Evolutionary conservation across 30 jellyfish, hydroid and myxozoan species (phyloP).

Genomic region (Cassiopea xamachana): DNA sequence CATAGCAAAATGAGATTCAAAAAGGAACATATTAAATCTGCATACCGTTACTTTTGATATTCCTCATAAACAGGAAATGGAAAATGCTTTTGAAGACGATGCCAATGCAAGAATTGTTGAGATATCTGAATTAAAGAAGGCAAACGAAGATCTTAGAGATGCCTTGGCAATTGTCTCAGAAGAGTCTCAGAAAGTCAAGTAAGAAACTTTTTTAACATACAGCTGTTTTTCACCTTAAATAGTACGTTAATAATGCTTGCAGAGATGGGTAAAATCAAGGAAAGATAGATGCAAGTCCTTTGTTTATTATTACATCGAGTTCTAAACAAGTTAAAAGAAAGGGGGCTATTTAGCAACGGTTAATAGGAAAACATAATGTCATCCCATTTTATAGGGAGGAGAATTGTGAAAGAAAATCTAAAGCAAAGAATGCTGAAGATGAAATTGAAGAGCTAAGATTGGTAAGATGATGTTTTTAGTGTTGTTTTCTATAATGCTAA

Average conservation of each 20-base stretch:
- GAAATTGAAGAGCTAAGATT: constrained; percentile 44
- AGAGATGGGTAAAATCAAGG: too few species aligned
- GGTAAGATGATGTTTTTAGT: constrained; percentile 17
- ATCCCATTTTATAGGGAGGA: constrained; percentile 30
- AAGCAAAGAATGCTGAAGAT: constrained; percentile 19
- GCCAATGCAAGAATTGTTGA: constrained; percentile 57
- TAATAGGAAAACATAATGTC: too few species aligned
- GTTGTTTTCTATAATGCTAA: not conserved
- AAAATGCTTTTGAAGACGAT: constrained; percentile 71
- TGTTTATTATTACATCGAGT: too few species aligned
- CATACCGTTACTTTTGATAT: too few species aligned
- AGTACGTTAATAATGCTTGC: not conserved
- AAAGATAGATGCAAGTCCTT: too few species aligned
- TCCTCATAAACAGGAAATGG: constrained; percentile 51
- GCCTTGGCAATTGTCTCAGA: constrained; percentile 55
- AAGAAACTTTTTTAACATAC: not conserved
- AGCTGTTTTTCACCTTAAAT: not conserved
- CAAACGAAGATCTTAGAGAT: constrained; percentile 60
- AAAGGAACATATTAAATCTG: too few species aligned
- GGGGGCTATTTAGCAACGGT: too few species aligned
- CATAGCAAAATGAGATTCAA: too few species aligned
- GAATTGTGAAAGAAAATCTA: constrained; percentile 7
- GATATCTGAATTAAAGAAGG: constrained; percentile 29
- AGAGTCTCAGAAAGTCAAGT: constrained; percentile 61
- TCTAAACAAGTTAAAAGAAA: too few species aligned